Evolutionary conservation across 1,140 invertebrate species (phyloP).

Genomic region (Anastrepha ludens): DNA sequence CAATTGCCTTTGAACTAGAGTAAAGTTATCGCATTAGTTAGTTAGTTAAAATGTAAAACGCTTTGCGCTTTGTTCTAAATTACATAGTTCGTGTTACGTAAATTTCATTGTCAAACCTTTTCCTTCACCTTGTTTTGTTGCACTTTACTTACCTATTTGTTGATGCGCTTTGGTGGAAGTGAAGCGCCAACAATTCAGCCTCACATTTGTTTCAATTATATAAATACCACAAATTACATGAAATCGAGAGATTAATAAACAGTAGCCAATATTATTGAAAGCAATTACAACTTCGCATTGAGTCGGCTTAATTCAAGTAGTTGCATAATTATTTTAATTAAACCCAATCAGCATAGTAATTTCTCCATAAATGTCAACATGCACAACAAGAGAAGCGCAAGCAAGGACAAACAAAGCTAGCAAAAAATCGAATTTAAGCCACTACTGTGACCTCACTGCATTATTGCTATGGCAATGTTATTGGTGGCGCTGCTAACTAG

Average conservation of each 20-base stretch:
- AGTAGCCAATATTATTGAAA: constrained; percentile 22
- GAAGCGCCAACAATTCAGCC: background rate
- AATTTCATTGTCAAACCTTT: too few species aligned
- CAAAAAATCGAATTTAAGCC: background rate
- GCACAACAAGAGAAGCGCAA: background rate
- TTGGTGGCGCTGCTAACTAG: background rate
- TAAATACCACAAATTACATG: background rate
- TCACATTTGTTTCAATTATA: background rate
- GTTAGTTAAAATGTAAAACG: too few species aligned
- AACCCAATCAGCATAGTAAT: background rate
- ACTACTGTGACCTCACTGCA: background rate
- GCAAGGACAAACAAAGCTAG: background rate
- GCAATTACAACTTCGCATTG: constrained; percentile 8
- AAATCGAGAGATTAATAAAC: too few species aligned
- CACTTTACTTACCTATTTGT: background rate
- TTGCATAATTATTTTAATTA: constrained; percentile 38
- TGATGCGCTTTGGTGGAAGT: background rate
- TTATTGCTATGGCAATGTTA: background rate
- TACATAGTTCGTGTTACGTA: too few species aligned
- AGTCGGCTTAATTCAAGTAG: constrained; percentile 34
- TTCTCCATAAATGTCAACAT: background rate
- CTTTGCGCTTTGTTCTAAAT: too few species aligned
- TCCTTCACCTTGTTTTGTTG: too few species aligned
- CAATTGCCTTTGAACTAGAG: too few species aligned
- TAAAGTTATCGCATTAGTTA: too few species aligned